These are phyloP conservation scores for Pristiophorus japonicus DNA, from an alignment of 2,113 vertebrate genomes.

Conservation along the genomic window DNA sequence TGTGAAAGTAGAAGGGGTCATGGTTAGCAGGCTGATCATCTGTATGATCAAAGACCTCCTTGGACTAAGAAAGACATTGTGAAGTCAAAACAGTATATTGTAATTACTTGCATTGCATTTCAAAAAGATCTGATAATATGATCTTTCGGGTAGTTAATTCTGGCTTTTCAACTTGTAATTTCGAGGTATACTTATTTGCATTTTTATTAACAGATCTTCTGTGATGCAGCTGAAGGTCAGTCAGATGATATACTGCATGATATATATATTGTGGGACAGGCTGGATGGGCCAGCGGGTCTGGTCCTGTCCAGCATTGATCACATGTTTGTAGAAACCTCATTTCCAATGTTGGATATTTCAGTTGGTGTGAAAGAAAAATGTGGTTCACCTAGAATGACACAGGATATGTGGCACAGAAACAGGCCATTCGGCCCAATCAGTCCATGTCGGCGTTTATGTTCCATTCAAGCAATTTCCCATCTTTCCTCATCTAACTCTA, in stretches of 20 bases:
- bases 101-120: neutral
- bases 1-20: neutral
- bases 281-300: neutral
- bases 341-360: neutral
- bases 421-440: too few relatives aligned
- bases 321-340: neutral
- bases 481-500: too few relatives aligned
- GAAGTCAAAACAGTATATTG: neutral
- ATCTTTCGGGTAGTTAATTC: neutral
- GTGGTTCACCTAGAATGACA: too few relatives aligned
- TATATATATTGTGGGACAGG: neutral
- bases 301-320: neutral
- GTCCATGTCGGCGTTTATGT: too few relatives aligned
- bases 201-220: neutral
- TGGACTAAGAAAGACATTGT: neutral
- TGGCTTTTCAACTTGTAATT: neutral
- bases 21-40: neutral
- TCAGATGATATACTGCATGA: neutral
- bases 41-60: neutral
- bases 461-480: too few relatives aligned
- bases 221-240: neutral
- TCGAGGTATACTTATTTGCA: neutral
- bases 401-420: too few relatives aligned
- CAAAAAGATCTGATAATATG: neutral
- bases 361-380: neutral